Evolutionary conservation across 2,797 vertebrate genomes (phyloP).

Genomic region (Oreochromis grahami): DNA sequence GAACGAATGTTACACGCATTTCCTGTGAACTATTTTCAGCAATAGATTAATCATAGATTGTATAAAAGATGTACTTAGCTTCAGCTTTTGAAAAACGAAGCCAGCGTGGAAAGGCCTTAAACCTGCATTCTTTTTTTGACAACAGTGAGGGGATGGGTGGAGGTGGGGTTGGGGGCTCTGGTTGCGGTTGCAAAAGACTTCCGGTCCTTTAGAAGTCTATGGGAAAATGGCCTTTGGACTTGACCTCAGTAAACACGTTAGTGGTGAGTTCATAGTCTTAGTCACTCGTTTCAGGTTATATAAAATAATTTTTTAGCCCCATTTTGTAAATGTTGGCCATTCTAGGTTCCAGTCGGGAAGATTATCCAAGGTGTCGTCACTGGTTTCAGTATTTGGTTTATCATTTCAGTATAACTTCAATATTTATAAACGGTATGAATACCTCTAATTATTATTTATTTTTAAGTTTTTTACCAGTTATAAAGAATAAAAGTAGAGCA

Average conservation of each 20-base stretch:
- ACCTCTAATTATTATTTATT: neutral
- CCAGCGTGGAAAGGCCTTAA: neutral
- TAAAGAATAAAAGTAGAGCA: neutral
- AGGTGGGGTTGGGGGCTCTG: fast-evolving
- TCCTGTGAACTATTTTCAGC: neutral
- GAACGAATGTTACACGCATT: neutral
- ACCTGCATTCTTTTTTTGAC: neutral
- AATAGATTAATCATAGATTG: neutral
- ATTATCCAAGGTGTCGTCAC: neutral
- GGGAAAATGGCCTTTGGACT: neutral
- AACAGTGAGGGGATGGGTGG: neutral
- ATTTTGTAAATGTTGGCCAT: neutral
- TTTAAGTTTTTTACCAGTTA: neutral
- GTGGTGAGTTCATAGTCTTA: neutral
- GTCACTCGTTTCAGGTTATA: neutral
- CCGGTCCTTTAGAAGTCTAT: neutral
- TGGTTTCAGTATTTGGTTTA: neutral
- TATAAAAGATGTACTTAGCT: neutral
- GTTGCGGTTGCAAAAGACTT: neutral
- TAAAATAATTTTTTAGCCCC: neutral
- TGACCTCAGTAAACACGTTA: neutral
- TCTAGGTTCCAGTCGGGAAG: neutral
- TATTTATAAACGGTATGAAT: neutral
- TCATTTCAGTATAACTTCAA: neutral
- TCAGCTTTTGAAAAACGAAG: neutral